These are phyloP conservation scores for Rafetus swinhoei DNA, from an alignment of 2,113 vertebrate species.

Conservation along the genomic window DNA sequence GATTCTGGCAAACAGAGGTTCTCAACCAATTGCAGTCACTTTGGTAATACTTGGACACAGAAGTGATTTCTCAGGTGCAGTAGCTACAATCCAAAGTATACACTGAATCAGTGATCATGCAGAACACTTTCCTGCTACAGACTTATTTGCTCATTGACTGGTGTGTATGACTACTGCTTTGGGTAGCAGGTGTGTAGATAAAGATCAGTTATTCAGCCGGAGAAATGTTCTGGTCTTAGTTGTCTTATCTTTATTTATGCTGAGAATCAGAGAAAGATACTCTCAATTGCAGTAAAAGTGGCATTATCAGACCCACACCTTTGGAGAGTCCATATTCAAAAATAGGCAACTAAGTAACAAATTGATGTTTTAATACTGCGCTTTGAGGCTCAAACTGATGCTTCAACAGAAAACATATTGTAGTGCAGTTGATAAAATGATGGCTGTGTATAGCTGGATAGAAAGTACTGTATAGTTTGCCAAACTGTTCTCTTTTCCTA, in stretches of 20 bases:
- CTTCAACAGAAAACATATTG: not conserved
- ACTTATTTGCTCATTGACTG: not conserved
- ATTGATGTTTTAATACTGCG: not conserved
- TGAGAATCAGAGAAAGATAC: not conserved
- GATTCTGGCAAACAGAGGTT: not conserved
- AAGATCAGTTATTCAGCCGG: not conserved
- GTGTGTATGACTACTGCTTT: not conserved
- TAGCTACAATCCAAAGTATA: not conserved
- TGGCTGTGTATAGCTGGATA: not conserved
- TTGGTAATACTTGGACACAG: not conserved
- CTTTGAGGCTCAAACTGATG: accelerated
- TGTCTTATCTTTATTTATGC: not conserved
- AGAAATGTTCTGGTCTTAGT: not conserved
- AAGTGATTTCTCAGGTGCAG: not conserved
- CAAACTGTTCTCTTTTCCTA: not conserved
- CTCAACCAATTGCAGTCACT: not conserved
- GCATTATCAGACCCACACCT: not conserved
- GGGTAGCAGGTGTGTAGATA: not conserved
- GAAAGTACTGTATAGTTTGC: not conserved
- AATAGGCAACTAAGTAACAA: not conserved
- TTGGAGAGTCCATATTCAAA: not conserved
- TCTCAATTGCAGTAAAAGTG: not conserved
- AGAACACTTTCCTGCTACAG: not conserved
- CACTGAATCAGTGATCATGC: accelerated
- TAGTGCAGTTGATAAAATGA: not conserved